Conservation (phyloP, 1,140 invertebrate genomes). For the Drosophila gunungcola region DNA sequence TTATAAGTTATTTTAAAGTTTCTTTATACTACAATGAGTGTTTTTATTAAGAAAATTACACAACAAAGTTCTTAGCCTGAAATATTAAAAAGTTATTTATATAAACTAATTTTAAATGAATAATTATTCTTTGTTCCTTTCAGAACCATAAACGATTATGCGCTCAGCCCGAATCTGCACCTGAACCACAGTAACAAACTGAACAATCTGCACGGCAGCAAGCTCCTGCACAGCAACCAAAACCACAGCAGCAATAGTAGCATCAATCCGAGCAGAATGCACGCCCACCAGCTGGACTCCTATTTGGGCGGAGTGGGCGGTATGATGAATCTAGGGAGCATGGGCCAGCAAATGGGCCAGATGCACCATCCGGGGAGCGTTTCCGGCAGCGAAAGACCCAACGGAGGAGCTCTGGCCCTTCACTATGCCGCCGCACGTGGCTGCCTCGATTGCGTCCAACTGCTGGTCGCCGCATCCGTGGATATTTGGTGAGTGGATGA, state of each 20-base stretch:
- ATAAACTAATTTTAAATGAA: too few relatives aligned
- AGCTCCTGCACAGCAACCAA: constrained; percentile 34
- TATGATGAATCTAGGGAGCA: constrained; percentile 33
- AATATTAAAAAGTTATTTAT: too few relatives aligned
- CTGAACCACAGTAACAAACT: constrained; percentile 38
- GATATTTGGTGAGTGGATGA: constrained; percentile 89
- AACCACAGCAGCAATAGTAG: constrained; percentile 8
- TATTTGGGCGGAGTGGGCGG: constrained; percentile 58
- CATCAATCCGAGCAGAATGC: constrained; percentile 65
- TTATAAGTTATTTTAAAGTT: too few relatives aligned
- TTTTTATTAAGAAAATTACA: too few relatives aligned
- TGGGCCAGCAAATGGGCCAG: constrained; percentile 40
- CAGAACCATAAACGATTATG: constrained; percentile 75
- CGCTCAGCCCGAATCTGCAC: constrained; percentile 63
- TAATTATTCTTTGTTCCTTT: not conserved
- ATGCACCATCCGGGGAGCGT: constrained; percentile 76
- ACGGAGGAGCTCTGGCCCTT: constrained; percentile 88
- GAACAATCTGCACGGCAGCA: constrained; percentile 36
- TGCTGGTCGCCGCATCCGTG: constrained; percentile 90
- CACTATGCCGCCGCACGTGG: constrained; percentile 94
- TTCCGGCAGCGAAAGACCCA: constrained; percentile 83
- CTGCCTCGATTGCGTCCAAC: constrained; percentile 92
- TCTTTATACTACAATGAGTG: too few relatives aligned
- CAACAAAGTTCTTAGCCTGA: too few relatives aligned
- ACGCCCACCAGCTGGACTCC: constrained; percentile 73